A percentile compares a stretch with the other conserved stretches of the same genome.
phyloP scores from a whole-genome alignment of 2,888 invertebrate genomes.

The Myopa tessellatipennis region DNA sequence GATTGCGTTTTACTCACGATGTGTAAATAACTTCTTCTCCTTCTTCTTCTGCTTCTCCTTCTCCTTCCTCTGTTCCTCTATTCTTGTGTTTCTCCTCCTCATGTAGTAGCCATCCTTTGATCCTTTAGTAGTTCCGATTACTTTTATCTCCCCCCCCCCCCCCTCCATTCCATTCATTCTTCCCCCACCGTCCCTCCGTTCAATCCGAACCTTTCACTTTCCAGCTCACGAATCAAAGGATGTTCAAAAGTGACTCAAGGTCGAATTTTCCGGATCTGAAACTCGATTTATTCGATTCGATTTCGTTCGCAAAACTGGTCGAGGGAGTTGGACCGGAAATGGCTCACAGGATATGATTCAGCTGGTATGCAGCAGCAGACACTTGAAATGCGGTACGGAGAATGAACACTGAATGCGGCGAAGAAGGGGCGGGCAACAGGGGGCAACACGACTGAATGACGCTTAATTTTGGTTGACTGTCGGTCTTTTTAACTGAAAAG shows the following conservation, averaged over 20 bases:
- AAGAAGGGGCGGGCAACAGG: background rate
- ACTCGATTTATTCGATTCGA: no score
- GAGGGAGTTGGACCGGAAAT: slow-evolving; percentile 27
- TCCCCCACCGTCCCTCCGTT: background rate
- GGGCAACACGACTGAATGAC: background rate
- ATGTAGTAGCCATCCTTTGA: no score
- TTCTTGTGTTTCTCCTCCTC: no score
- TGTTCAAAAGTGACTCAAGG: no score
- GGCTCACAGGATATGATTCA: slow-evolving; percentile 10
- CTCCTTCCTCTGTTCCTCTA: background rate
- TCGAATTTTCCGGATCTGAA: no score
- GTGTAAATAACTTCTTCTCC: background rate
- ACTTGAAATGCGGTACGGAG: no score
- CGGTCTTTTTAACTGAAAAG: no score
- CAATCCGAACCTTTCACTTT: background rate
- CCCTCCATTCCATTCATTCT: background rate
- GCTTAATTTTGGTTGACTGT: no score
- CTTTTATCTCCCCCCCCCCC: no score
- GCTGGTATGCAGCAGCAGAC: background rate
- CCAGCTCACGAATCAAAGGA: no score
- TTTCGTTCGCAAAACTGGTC: background rate
- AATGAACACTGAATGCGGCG: background rate
- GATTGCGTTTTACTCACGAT: no score
- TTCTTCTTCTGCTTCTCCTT: background rate
- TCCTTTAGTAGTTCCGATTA: no score